Conservation (phyloP, 2,888 invertebrate genomes). For the Gibbula magus region DNA sequence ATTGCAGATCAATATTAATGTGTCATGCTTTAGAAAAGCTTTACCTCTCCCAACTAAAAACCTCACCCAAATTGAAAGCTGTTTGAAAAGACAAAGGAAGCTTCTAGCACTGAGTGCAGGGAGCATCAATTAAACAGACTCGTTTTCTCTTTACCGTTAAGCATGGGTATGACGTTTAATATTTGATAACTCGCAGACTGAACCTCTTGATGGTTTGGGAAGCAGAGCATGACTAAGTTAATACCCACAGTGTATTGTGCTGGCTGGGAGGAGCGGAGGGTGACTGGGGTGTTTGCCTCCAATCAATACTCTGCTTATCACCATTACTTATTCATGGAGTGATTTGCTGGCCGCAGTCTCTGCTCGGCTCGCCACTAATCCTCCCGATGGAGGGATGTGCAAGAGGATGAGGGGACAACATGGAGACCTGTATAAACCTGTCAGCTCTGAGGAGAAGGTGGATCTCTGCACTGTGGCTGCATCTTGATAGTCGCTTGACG, state of each 20-base stretch:
- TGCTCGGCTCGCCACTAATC: neutral
- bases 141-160: conserved; percentile 18
- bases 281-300: conserved; percentile 4
- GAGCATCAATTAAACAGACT: neutral
- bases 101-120: neutral
- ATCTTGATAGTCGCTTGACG: neutral
- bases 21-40: no score
- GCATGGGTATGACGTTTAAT: conserved; percentile 3
- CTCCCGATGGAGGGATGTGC: neutral
- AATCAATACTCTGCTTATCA: conserved; percentile 20
- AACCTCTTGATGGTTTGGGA: neutral
- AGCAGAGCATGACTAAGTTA: conserved; percentile 16
- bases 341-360: neutral
- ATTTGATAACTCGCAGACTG: neutral
- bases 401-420: neutral
- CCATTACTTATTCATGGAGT: conserved; percentile 20
- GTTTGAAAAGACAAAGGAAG: neutral
- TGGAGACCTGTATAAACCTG: neutral
- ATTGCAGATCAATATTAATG: no score
- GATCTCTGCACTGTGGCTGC: neutral
- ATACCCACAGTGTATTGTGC: neutral
- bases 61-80: neutral
- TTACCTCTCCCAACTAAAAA: no score
- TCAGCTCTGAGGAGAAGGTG: no score
- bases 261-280: neutral